Evolutionary conservation across 2,888 invertebrate species (phyloP).

Genomic region (Plusia festucae): DNA sequence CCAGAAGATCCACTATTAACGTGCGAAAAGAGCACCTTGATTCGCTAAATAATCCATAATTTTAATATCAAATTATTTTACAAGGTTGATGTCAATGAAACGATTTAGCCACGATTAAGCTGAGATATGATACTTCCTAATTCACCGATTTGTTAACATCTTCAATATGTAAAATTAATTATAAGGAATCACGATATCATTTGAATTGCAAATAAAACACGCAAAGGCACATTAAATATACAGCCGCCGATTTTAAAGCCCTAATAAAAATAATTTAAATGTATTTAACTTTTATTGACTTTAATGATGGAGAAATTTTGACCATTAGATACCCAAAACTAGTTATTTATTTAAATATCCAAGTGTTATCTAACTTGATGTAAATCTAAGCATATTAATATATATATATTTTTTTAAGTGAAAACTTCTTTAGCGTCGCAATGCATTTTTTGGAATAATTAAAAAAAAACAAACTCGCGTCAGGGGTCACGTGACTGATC

Average conservation of each 20-base stretch:
- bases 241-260: conserved; percentile 1
- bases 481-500: too few relatives aligned
- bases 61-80: conserved; percentile 3
- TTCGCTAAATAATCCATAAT: neutral
- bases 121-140: conserved; percentile 27
- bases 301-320: neutral
- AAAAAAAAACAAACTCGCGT: too few relatives aligned
- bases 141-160: conserved; percentile 6
- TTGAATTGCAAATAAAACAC: conserved; percentile 15
- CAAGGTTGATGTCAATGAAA: conserved; percentile 38
- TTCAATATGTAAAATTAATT: neutral
- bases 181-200: neutral
- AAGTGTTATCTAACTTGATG: conserved; percentile 41
- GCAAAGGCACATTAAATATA: neutral
- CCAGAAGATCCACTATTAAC: neutral
- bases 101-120: conserved; percentile 12
- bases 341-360: conserved; percentile 21
- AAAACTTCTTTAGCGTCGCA: too few relatives aligned
- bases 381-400: too few relatives aligned
- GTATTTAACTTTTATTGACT: neutral
- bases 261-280: neutral
- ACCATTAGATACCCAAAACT: neutral
- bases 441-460: too few relatives aligned
- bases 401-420: too few relatives aligned
- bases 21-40: neutral